Evolutionary conservation across 1,140 invertebrate species (phyloP), one percentile per base, ranked within the genome.

Genomic region (Wasmannia auropunctata): DNA sequence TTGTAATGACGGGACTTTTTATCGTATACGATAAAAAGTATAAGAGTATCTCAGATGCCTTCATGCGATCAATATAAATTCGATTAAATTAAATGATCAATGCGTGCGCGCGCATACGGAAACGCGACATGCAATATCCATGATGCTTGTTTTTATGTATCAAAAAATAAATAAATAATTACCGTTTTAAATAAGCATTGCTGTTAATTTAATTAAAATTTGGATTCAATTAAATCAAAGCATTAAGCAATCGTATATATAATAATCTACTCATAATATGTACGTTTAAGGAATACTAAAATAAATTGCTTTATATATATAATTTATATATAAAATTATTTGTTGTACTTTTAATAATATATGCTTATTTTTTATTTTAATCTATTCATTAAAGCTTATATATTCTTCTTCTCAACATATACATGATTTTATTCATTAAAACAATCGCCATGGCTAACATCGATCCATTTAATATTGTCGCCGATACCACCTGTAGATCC

Each of bases 51-150:
- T 58, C 11, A 3, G 2, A 72, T 58, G 51, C 51, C 28, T 72
- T 46, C 0, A 25, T 31, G 37, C n/a, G 49, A 72, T 58, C 19
- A 3, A 81, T 22, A 46, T 31, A 58, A 58, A 72, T 83, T 58
- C 22, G 51, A 58, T 81, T 81, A 54, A 69, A 81, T 81, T 58
- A n/a, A 70, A 56, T 19, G 25, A 43, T 40, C n/a, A 69, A 51
- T 40, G 3, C 5, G 2, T 46, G 16, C 49, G 34, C 51, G 25
- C 16, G 5, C 22, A 2, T n/a, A n/a, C n/a, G n/a, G 8, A 58
- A 58, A 34, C 7, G 7, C 16, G 4, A 22, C 10, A 5, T 79
- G 11, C 2, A 25, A 51, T 16, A 31, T 65, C 10, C 34, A 69
- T n/a, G 11, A n/a, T 7, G 5, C 5, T 37, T 79, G 19, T n/a